Conservation (phyloP, 2,113 vertebrate genomes). For the Phyllopteryx taeniolatus region DNA sequence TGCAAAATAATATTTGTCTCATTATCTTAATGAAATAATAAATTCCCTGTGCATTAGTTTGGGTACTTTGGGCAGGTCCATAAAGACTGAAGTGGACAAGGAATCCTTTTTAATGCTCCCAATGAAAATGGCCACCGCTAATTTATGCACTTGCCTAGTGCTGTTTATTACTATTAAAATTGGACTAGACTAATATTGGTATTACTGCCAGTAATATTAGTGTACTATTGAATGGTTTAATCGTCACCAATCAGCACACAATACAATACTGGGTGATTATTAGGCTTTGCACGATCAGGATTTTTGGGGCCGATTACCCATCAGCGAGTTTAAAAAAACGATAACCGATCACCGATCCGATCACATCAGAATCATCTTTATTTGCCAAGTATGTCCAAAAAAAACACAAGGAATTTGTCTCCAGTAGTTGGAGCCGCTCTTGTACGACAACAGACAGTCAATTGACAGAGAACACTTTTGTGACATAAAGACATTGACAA, state of each 20-base stretch:
- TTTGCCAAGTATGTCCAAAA: no score
- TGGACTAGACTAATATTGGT: neutral
- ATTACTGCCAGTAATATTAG: neutral
- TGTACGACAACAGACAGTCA: no score
- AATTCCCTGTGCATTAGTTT: neutral
- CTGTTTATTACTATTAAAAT: neutral
- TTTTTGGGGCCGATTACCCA: no score
- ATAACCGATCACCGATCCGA: no score
- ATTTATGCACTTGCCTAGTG: neutral
- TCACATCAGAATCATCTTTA: no score
- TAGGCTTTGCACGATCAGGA: no score
- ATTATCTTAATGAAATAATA: conserved; percentile 62
- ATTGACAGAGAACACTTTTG: no score
- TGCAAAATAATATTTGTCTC: conserved; percentile 64
- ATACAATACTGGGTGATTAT: neutral
- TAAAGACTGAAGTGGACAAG: neutral
- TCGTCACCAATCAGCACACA: neutral
- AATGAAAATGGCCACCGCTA: neutral
- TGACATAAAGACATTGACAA: no score
- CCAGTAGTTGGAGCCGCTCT: no score
- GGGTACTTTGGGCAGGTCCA: neutral
- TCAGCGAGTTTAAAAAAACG: no score
- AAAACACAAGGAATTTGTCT: no score
- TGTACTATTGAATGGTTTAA: neutral
- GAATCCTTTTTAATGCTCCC: neutral